Evolutionary conservation across 2,888 invertebrate genomes (phyloP).

Genomic region (Ectobius pallidus): DNA sequence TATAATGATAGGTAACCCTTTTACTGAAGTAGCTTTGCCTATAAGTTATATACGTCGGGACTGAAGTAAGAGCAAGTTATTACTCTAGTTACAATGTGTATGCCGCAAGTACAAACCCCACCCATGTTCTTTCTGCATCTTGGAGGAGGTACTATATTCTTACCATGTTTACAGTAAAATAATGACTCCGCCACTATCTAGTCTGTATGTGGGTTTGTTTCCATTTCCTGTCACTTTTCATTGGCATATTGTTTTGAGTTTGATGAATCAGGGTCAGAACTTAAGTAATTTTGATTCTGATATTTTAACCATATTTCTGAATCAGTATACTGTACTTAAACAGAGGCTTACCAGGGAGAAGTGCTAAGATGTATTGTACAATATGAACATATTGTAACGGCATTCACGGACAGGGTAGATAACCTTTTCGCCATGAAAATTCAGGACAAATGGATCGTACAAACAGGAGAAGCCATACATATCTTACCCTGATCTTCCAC

Average conservation of each 20-base stretch:
- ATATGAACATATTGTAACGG: no score
- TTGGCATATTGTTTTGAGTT: background rate
- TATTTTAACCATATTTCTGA: background rate
- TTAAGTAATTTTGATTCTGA: background rate
- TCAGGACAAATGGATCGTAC: no score
- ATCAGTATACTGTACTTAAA: no score
- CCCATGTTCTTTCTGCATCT: slow-evolving; percentile 8
- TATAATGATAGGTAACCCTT: slow-evolving; percentile 10
- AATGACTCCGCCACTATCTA: background rate
- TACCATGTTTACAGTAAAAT: background rate
- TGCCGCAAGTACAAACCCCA: slow-evolving; percentile 5
- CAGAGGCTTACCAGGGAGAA: no score
- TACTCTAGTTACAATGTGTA: background rate
- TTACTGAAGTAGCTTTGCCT: slow-evolving; percentile 1
- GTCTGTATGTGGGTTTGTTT: background rate
- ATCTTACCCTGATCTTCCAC: no score
- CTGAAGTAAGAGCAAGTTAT: background rate
- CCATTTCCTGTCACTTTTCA: no score
- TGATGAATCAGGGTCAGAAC: background rate
- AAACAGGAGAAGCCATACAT: no score
- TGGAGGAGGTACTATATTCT: background rate
- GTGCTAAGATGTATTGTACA: no score
- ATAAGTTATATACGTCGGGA: slow-evolving; percentile 1
- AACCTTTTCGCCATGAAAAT: no score
- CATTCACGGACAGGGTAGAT: no score